Conservation (phyloP, 2,797 vertebrate genomes). For the Silurus aristotelis region DNA sequence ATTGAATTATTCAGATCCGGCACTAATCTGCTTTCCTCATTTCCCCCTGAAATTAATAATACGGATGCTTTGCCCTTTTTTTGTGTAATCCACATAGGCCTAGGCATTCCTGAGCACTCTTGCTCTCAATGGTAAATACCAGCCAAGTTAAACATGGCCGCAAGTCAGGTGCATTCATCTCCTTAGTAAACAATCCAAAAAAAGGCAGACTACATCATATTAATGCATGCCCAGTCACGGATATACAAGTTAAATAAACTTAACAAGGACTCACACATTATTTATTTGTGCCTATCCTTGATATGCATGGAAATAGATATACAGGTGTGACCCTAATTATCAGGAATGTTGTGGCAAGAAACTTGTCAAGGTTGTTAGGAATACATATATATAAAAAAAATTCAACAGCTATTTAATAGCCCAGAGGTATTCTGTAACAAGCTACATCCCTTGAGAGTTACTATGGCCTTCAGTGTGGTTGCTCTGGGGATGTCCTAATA, state of each 20-base stretch:
- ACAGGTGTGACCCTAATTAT: slow-evolving; percentile 53
- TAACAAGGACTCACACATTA: slow-evolving; percentile 7
- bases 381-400: slow-evolving; percentile 27
- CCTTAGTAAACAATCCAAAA: slow-evolving; percentile 9
- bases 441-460: slow-evolving; percentile 69
- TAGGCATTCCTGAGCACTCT: slow-evolving; percentile 29
- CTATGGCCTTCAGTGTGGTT: slow-evolving; percentile 69
- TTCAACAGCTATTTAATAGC: slow-evolving; percentile 70
- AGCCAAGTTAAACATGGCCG: slow-evolving; percentile 35
- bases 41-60: slow-evolving; percentile 71
- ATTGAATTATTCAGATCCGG: slow-evolving; percentile 76
- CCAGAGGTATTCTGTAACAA: slow-evolving; percentile 80
- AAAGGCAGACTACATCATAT: not conserved
- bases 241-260: slow-evolving; percentile 24
- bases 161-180: slow-evolving; percentile 16
- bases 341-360: slow-evolving; percentile 48
- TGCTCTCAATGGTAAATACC: slow-evolving; percentile 25
- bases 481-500: slow-evolving; percentile 69
- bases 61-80: slow-evolving; percentile 57
- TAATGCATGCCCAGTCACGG: slow-evolving; percentile 1
- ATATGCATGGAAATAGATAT: slow-evolving; percentile 13
- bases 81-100: slow-evolving; percentile 56
- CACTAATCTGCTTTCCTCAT: slow-evolving; percentile 73
- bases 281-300: not conserved
- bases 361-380: slow-evolving; percentile 66